Evolutionary conservation across 2,113 vertebrate genomes (phyloP).

Genomic region (Crotalus viridis): DNA sequence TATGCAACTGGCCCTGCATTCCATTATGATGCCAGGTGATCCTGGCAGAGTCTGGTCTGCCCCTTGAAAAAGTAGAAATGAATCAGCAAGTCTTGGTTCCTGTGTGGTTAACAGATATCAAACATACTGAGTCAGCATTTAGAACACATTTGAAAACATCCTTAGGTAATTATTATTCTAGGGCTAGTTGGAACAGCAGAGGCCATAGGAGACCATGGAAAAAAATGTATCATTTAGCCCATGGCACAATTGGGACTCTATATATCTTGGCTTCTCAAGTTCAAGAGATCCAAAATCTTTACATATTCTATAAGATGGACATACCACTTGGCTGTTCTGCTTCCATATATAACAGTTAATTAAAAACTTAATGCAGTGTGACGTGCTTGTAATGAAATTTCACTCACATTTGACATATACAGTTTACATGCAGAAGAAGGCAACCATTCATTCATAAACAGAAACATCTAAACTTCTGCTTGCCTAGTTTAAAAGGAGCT

Average conservation of each 20-base stretch:
- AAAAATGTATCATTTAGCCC: neutral
- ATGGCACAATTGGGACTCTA: neutral
- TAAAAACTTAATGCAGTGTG: neutral
- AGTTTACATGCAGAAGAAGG: neutral
- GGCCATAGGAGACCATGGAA: neutral
- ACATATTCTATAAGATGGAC: neutral
- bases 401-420: neutral
- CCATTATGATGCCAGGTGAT: neutral
- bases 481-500: neutral
- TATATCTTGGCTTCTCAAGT: neutral
- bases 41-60: neutral
- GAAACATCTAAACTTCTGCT: neutral
- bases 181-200: neutral
- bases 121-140: neutral
- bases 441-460: neutral
- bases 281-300: neutral
- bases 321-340: neutral
- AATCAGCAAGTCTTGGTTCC: neutral
- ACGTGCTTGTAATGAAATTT: neutral
- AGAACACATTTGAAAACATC: neutral
- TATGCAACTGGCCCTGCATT: neutral
- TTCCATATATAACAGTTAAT: neutral
- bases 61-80: neutral
- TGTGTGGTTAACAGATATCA: neutral
- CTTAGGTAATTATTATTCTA: neutral